Percentiles rank a stretch among this genome's conserved stretches.
phyloP scores from a whole-genome alignment of 2,797 vertebrate species.

The Sebastes vulpes region DNA sequence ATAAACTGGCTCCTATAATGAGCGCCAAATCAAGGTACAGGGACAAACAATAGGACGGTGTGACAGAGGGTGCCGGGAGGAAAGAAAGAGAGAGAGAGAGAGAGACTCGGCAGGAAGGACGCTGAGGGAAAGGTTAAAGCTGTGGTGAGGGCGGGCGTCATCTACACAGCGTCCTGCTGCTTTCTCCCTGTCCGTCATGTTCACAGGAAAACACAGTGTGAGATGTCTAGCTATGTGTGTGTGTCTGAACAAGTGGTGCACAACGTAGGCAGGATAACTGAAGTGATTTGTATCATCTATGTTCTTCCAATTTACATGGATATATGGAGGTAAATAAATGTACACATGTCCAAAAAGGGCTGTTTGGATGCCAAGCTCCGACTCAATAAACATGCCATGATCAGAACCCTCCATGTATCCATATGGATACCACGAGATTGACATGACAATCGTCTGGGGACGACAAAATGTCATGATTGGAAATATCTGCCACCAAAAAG shows the following conservation, averaged over 20 bases:
- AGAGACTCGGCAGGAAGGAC: slow-evolving; percentile 42
- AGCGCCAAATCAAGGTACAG: slow-evolving; percentile 40
- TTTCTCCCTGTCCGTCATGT: slow-evolving; percentile 57
- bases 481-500: slow-evolving; percentile 26
- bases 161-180: slow-evolving; percentile 53
- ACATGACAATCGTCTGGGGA: slow-evolving; percentile 43
- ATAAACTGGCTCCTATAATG: slow-evolving; percentile 67
- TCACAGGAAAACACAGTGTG: slow-evolving; percentile 31
- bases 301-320: slow-evolving; percentile 24
- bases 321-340: slow-evolving; percentile 28
- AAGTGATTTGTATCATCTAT: slow-evolving; percentile 16
- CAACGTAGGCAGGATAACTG: background rate
- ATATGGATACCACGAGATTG: slow-evolving; percentile 53
- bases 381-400: slow-evolving; percentile 11
- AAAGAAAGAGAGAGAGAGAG: background rate
- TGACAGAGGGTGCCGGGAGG: slow-evolving; percentile 30
- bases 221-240: background rate
- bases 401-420: background rate
- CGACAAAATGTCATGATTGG: slow-evolving; percentile 63
- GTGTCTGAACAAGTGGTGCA: background rate
- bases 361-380: background rate
- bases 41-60: slow-evolving; percentile 50
- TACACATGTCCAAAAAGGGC: background rate
- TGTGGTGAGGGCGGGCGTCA: slow-evolving; percentile 48
- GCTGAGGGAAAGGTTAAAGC: slow-evolving; percentile 74